A percentile compares a stretch with the other conserved stretches of the same genome.
These are phyloP conservation scores for Coptotermes formosanus DNA, from an alignment of 1,140 invertebrate genomes.

Conservation along the genomic window DNA sequence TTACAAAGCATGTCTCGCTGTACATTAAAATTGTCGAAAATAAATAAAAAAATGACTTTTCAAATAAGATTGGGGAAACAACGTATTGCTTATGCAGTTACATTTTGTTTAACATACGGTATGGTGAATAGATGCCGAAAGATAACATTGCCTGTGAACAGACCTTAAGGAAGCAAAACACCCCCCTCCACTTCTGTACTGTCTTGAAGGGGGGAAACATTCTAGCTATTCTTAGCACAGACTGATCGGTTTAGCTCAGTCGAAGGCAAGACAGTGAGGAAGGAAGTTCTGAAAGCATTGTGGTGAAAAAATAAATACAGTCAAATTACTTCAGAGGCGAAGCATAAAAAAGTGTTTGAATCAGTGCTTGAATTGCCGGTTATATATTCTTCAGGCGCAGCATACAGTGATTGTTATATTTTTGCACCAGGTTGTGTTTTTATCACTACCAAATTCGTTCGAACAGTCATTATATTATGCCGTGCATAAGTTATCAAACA, in stretches of 20 bases:
- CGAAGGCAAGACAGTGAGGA: constrained; percentile 24
- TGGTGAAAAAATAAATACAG: background rate
- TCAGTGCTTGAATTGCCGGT: constrained; percentile 2
- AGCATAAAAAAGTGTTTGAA: background rate
- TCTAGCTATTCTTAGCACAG: constrained; percentile 29
- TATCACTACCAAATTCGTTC: background rate
- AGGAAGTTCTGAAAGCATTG: background rate
- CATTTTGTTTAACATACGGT: background rate
- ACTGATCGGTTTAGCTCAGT: constrained; percentile 28
- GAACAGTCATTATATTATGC: background rate
- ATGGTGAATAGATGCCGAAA: background rate
- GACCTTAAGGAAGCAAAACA: constrained; percentile 9
- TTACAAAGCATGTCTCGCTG: no score
- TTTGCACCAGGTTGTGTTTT: background rate
- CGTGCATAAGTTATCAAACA: background rate
- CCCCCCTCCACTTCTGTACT: background rate
- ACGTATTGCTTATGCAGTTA: no score
- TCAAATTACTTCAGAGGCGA: background rate
- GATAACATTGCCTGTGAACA: background rate
- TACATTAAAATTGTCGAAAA: no score
- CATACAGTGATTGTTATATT: background rate
- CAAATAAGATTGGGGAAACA: no score
- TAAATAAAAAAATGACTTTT: no score
- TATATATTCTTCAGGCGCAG: constrained; percentile 9
- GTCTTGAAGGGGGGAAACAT: constrained; percentile 12